Evolutionary conservation across 2,113 vertebrate genomes (phyloP).

Genomic region (Scolopax mira): DNA sequence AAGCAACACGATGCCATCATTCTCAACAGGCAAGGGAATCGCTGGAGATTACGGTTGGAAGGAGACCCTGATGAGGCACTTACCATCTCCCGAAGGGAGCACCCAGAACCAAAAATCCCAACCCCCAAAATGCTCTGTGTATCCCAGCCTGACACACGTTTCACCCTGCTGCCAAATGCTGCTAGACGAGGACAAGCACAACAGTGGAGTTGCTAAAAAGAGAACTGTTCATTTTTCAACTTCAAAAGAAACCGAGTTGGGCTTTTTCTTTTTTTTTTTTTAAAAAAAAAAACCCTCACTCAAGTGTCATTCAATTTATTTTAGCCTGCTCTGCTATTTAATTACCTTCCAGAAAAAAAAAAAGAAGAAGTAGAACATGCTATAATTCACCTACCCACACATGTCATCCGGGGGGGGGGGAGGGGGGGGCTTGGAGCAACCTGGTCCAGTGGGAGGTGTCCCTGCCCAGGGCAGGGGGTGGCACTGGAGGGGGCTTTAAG

Average conservation of each 20-base stretch:
- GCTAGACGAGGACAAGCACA: neutral
- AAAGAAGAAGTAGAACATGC: fast-evolving
- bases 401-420: too few species aligned
- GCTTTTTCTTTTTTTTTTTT: neutral
- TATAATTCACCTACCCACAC: neutral
- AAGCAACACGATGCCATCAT: neutral
- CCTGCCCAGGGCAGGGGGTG: too few species aligned
- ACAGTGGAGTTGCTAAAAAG: fast-evolving
- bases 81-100: neutral
- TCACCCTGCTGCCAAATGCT: neutral
- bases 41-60: fast-evolving
- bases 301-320: neutral
- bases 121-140: fast-evolving
- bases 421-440: too few species aligned
- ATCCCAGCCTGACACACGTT: fast-evolving
- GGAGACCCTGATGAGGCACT: fast-evolving
- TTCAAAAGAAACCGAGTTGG: neutral
- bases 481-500: too few species aligned
- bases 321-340: neutral
- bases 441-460: too few species aligned
- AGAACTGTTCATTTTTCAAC: neutral
- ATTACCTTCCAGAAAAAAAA: neutral
- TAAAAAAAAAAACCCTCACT: neutral
- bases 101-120: neutral
- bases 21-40: neutral